Percentiles rank a stretch among this genome's conserved stretches.
phyloP scores from a whole-genome alignment of 2,888 invertebrate genomes.

The Metallyticus violacea region DNA sequence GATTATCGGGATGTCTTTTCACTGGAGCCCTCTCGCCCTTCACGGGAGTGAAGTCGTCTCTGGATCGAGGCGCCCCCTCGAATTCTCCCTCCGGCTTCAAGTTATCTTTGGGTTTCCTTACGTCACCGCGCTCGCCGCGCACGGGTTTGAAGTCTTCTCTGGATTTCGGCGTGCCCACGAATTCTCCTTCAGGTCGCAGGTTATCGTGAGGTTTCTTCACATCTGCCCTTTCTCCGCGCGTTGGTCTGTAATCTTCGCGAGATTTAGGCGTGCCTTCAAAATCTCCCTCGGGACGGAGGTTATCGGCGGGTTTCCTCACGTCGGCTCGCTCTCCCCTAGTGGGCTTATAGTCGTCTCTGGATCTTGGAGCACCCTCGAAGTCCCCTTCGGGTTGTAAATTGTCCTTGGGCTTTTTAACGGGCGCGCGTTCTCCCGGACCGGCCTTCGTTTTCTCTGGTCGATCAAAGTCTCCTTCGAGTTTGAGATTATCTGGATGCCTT shows the following conservation, averaged over 20 bases:
- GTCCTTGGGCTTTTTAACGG: constrained; percentile 42
- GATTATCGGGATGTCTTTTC: constrained; percentile 36
- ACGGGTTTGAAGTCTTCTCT: constrained; percentile 45
- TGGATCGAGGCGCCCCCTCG: constrained; percentile 26
- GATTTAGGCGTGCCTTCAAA: constrained; percentile 51
- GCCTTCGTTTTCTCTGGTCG: constrained; percentile 42
- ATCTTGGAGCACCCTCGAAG: constrained; percentile 41
- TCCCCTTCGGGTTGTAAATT: constrained; percentile 58
- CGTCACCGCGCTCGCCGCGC: constrained; percentile 38
- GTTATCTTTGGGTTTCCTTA: constrained; percentile 39
- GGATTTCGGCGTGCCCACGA: constrained; percentile 44
- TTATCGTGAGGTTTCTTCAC: constrained; percentile 55
- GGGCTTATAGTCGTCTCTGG: constrained; percentile 31
- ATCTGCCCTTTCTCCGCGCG: constrained; percentile 42
- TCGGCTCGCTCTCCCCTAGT: constrained; percentile 40
- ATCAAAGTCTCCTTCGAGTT: constrained; percentile 53
- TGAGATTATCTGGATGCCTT: constrained; percentile 58
- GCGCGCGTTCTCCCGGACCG: constrained; percentile 35
- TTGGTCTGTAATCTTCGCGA: constrained; percentile 38
- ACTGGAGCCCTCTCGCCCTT: constrained; percentile 29
- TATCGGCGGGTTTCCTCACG: constrained; percentile 51
- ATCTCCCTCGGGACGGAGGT: constrained; percentile 62
- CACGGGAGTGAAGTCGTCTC: constrained; percentile 36
- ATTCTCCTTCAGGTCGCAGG: constrained; percentile 61
- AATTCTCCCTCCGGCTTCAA: constrained; percentile 49